These are phyloP conservation scores for Melolontha melolontha DNA, from an alignment of 2,888 invertebrate species.

Conservation along the genomic window DNA sequence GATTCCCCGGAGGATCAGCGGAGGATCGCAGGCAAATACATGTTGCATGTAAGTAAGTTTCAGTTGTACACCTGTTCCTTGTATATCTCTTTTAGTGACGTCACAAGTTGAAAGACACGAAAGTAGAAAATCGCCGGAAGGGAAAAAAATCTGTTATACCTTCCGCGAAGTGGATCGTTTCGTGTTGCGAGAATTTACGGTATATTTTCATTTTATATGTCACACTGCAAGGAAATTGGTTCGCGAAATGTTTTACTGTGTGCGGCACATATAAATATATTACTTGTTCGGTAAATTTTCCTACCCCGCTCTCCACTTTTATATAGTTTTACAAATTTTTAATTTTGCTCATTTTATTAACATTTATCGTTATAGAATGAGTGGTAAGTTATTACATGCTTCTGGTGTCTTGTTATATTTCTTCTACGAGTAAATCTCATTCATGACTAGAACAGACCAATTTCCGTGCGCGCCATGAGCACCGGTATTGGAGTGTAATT, in stretches of 20 bases:
- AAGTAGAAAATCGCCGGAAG: not conserved
- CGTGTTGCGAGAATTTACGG: no score
- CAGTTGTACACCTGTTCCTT: constrained; percentile 41
- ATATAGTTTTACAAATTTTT: no score
- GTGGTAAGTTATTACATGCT: no score
- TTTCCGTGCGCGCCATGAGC: no score
- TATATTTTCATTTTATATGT: not conserved
- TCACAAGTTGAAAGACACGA: not conserved
- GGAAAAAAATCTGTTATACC: no score
- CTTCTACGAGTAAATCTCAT: no score
- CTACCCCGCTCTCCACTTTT: not conserved
- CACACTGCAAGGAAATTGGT: not conserved
- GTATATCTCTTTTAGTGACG: not conserved
- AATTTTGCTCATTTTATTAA: no score
- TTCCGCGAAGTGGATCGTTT: no score
- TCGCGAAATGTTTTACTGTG: not conserved
- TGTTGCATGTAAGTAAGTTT: constrained; percentile 82
- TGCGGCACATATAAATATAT: not conserved
- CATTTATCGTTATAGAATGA: no score
- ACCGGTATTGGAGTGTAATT: no score
- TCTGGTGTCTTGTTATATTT: no score
- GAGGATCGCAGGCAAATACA: constrained; percentile 83
- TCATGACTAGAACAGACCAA: no score
- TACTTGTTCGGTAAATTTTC: not conserved
- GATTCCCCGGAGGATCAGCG: constrained; percentile 84